A percentile compares a stretch with the other conserved stretches of the same genome.
Conservation (phyloP, 2,113 vertebrate species). For the Pampusana beccarii region DNA sequence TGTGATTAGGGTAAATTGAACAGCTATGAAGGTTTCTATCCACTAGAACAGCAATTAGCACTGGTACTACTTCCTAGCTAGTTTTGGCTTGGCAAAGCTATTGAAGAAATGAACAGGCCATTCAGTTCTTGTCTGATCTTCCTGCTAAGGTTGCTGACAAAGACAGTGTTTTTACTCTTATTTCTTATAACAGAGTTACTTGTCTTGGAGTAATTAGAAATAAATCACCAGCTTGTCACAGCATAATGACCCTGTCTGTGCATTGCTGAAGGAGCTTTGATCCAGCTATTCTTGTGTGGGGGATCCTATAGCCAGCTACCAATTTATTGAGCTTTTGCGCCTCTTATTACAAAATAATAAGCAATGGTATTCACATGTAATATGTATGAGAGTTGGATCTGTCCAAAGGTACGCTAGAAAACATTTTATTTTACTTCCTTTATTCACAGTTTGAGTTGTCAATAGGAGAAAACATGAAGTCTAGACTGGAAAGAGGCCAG, state of each 20-base stretch:
- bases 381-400: fast-evolving
- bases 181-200: not conserved
- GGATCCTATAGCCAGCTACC: not conserved
- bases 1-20: not conserved
- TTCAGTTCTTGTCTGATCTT: not conserved
- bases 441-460: not conserved
- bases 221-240: not conserved
- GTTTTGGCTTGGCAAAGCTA: not conserved
- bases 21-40: not conserved
- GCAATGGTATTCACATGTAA: fast-evolving
- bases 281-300: not conserved
- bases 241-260: not conserved
- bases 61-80: not conserved
- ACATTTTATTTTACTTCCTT: not conserved
- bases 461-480: slow-evolving; percentile 2
- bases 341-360: not conserved
- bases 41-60: not conserved
- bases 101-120: not conserved
- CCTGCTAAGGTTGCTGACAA: not conserved
- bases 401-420: not conserved
- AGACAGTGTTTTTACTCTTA: fast-evolving
- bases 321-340: not conserved
- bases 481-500: slow-evolving; percentile 67
- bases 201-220: not conserved
- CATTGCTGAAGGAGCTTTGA: not conserved